A percentile compares a stretch with the other conserved stretches of the same genome.
These are phyloP conservation scores for Drosophila pseudoananassae DNA, from an alignment of 1,140 invertebrate genomes.

Conservation along the genomic window DNA sequence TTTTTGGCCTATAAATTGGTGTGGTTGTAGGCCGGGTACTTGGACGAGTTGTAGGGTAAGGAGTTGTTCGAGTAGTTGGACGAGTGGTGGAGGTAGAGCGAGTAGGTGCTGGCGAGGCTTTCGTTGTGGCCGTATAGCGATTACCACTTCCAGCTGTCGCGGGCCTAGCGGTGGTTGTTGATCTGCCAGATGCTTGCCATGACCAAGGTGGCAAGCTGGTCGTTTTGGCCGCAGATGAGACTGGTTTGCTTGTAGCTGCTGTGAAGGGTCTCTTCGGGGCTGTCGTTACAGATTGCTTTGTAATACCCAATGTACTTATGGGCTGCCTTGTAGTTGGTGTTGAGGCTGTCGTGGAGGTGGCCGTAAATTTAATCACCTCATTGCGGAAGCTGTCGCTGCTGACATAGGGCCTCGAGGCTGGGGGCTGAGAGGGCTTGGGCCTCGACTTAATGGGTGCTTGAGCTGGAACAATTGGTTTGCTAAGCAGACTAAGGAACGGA, in stretches of 20 bases:
- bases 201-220: slow-evolving; percentile 36
- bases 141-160: slow-evolving; percentile 36
- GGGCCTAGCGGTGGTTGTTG: slow-evolving; percentile 22
- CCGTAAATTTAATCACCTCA: slow-evolving; percentile 67
- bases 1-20: slow-evolving; percentile 5
- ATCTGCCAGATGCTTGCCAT: slow-evolving; percentile 40
- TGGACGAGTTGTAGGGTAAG: not conserved
- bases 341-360: slow-evolving; percentile 43
- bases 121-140: slow-evolving; percentile 24
- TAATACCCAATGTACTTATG: slow-evolving; percentile 8
- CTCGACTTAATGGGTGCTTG: slow-evolving; percentile 15
- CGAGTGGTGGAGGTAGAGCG: slow-evolving; percentile 6
- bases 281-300: slow-evolving; percentile 35
- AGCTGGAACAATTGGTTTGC: slow-evolving; percentile 37
- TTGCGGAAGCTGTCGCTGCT: slow-evolving; percentile 68
- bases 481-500: slow-evolving; percentile 45
- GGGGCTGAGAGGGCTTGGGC: slow-evolving; percentile 16
- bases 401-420: slow-evolving; percentile 42
- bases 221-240: slow-evolving; percentile 14
- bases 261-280: slow-evolving; percentile 21
- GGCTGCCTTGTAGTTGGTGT: slow-evolving; percentile 23
- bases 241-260: slow-evolving; percentile 32
- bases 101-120: slow-evolving; percentile 7
- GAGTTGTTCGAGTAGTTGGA: not conserved
- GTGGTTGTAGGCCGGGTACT: slow-evolving; percentile 13